Conservation (phyloP, 2,888 invertebrate species). For the Drosophila paucipuncta region DNA sequence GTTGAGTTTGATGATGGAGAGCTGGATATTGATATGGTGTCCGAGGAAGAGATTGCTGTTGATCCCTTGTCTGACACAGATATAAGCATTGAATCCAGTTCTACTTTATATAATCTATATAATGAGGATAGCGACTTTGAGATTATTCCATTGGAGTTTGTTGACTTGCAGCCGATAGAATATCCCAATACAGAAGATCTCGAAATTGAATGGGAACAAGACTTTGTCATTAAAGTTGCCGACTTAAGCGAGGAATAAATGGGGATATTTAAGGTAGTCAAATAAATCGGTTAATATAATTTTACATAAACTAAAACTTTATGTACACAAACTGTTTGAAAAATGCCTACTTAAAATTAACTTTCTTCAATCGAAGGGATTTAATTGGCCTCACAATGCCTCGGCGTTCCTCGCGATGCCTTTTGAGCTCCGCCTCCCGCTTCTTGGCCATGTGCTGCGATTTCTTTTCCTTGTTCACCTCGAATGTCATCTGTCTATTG, state of each 20-base stretch:
- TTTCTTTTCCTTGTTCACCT: slow-evolving; percentile 87
- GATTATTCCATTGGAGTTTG: slow-evolving; percentile 23
- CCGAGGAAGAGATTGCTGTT: neutral
- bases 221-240: slow-evolving; percentile 22
- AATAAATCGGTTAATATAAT: neutral
- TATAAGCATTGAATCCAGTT: slow-evolving; percentile 17
- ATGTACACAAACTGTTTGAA: slow-evolving; percentile 27
- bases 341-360: slow-evolving; percentile 82
- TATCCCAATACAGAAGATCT: slow-evolving; percentile 4
- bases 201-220: slow-evolving; percentile 14
- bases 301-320: slow-evolving; percentile 49
- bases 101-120: neutral
- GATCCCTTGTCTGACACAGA: slow-evolving; percentile 19
- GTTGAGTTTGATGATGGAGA: slow-evolving; percentile 8
- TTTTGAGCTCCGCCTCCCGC: slow-evolving; percentile 88
- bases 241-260: slow-evolving; percentile 16
- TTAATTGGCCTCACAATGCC: slow-evolving; percentile 88
- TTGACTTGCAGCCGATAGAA: slow-evolving; percentile 20
- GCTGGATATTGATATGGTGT: neutral
- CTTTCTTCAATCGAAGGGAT: slow-evolving; percentile 84
- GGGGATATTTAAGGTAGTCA: slow-evolving; percentile 9
- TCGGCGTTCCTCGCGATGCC: slow-evolving; percentile 90
- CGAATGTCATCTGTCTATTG: slow-evolving; percentile 93
- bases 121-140: slow-evolving; percentile 22
- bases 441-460: slow-evolving; percentile 86